A percentile compares a stretch with the other conserved stretches of the same genome.
phyloP scores from a whole-genome alignment of 2,113 vertebrate genomes.

The Catharus minimus region DNA sequence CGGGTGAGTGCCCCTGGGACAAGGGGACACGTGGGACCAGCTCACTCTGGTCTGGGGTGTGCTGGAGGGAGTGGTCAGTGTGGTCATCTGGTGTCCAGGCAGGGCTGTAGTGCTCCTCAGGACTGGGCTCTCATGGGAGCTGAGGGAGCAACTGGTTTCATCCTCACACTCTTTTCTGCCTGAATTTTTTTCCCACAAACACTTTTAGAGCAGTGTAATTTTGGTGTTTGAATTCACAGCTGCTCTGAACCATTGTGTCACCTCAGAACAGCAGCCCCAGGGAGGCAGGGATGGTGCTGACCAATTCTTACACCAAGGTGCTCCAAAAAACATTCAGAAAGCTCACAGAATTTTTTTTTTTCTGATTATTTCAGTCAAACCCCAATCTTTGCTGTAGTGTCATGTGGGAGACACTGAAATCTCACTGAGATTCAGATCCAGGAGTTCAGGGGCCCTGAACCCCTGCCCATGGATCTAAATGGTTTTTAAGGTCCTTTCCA shows the following conservation, averaged over 20 bases:
- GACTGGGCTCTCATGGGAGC: background rate
- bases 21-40: rapidly evolving
- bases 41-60: rapidly evolving
- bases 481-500: background rate
- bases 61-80: background rate
- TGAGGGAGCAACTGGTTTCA: background rate
- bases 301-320: background rate
- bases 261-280: background rate
- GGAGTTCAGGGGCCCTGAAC: background rate
- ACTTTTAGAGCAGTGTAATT: background rate
- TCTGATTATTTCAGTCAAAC: background rate
- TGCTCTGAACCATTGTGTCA: background rate
- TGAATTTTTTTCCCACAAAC: background rate
- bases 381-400: background rate
- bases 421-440: background rate
- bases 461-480: background rate
- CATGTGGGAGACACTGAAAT: rapidly evolving
- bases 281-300: background rate
- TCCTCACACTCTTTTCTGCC: background rate
- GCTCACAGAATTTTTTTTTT: background rate
- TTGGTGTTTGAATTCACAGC: background rate
- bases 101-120: background rate
- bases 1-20: conserved; percentile 19
- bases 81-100: background rate
- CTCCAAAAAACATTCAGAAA: background rate